Percentiles rank a stretch among this genome's conserved stretches.
Evolutionary conservation across 2,113 vertebrate genomes (phyloP).

Genomic region (Trichechus manatus): DNA sequence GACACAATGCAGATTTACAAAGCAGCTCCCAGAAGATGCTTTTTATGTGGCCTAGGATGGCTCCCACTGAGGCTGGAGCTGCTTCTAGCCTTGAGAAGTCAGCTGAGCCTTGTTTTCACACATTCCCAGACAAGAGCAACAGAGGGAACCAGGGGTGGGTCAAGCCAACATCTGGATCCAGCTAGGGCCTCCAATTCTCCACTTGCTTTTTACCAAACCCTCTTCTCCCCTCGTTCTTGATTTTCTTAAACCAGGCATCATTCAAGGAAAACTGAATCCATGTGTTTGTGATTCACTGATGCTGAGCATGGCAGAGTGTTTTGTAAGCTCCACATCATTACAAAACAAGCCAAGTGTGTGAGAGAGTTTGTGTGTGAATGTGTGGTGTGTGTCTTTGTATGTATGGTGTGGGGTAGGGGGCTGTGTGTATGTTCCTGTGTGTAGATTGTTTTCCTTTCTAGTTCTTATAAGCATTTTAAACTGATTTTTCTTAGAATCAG

Average conservation of each 20-base stretch:
- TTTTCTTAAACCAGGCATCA: conserved; percentile 51
- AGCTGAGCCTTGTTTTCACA: conserved; percentile 55
- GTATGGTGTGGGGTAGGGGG: background rate
- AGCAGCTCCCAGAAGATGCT: background rate
- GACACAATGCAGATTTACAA: background rate
- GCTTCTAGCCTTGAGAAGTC: background rate
- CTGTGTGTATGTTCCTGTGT: background rate
- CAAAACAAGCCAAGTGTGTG: background rate
- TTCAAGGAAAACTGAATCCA: conserved; percentile 74
- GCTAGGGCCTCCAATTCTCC: conserved; percentile 40
- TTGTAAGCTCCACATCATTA: conserved; percentile 34
- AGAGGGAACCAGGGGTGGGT: conserved; percentile 1
- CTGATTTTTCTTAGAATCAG: conserved; percentile 77
- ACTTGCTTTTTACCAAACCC: conserved; percentile 42
- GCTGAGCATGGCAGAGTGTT: conserved; percentile 31
- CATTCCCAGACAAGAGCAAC: background rate
- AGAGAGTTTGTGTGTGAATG: background rate
- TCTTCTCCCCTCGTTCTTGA: conserved; percentile 50
- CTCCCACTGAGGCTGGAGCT: background rate
- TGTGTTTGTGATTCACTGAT: conserved; percentile 77
- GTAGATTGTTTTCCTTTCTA: background rate
- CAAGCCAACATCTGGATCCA: conserved; percentile 61
- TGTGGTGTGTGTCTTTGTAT: background rate
- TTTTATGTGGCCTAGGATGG: background rate
- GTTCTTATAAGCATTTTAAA: conserved; percentile 67